phyloP scores from a whole-genome alignment of 2,113 vertebrate genomes.

The Cynopterus brachyotis region DNA sequence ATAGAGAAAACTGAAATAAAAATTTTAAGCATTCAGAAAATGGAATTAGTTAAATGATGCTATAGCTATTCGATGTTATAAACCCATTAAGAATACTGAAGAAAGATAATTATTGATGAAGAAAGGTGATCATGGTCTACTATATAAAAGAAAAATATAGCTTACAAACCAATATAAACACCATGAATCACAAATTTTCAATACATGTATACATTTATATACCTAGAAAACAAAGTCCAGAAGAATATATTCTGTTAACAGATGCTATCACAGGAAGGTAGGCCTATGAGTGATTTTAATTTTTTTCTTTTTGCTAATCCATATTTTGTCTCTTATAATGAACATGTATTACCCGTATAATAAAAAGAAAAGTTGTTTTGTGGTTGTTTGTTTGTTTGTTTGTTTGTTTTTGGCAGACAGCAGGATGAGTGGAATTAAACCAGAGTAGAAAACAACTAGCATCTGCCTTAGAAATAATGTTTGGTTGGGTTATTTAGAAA shows the following conservation, averaged over 20 bases:
- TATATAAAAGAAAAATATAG: neutral
- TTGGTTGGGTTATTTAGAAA: neutral
- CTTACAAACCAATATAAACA: neutral
- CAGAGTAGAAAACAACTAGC: neutral
- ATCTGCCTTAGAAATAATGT: neutral
- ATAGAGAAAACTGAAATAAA: neutral
- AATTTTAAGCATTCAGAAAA: slow-evolving; percentile 7
- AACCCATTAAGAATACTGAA: neutral
- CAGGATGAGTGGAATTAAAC: neutral
- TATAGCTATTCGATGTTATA: neutral
- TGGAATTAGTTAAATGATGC: neutral
- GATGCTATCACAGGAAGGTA: neutral
- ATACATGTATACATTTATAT: neutral
- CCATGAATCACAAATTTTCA: neutral
- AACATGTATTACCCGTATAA: neutral
- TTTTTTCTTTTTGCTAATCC: neutral
- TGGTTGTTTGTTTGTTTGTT: no score
- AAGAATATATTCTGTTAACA: neutral
- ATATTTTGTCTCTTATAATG: neutral
- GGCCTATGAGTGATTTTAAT: neutral
- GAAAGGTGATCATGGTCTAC: neutral
- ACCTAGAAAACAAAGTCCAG: neutral
- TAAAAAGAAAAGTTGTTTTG: neutral
- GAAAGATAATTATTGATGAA: neutral
- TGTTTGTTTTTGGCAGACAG: neutral